Percentiles rank a stretch among this genome's conserved stretches.
phyloP scores from a whole-genome alignment of 1,140 invertebrate genomes.

The Oreohelix idahoensis region DNA sequence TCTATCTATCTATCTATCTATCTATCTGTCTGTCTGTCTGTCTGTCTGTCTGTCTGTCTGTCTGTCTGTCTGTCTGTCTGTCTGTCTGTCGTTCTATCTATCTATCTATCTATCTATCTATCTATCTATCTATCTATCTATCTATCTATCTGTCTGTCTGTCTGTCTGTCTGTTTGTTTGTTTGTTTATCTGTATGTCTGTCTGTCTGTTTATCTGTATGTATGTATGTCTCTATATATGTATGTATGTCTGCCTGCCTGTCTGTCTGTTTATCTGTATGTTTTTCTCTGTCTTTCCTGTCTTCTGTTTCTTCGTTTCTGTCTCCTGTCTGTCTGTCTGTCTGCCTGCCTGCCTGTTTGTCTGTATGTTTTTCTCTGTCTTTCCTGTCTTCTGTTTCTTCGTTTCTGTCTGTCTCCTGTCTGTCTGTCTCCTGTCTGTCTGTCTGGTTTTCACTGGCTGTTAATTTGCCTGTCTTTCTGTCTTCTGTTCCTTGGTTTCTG shows the following conservation, averaged over 20 bases:
- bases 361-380: constrained; percentile 27
- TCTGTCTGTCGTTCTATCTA: too few relatives aligned
- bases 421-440: too few relatives aligned
- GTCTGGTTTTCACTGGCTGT: too few relatives aligned
- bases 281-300: constrained; percentile 10
- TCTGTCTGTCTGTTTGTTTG: neutral
- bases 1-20: constrained; percentile 14
- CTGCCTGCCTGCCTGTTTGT: constrained; percentile 42
- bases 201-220: too few relatives aligned
- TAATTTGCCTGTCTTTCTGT: too few relatives aligned
- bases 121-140: neutral
- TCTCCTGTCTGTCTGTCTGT: too few relatives aligned
- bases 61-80: constrained; percentile 19
- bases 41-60: constrained; percentile 33
- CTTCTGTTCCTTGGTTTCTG: too few relatives aligned
- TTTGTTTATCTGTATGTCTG: neutral
- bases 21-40: constrained; percentile 11
- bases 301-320: constrained; percentile 35
- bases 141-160: neutral
- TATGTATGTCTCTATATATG: neutral
- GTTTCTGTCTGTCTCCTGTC: too few relatives aligned
- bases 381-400: too few relatives aligned
- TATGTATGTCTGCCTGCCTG: constrained; percentile 1
- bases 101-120: neutral
- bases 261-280: constrained; percentile 27